Evolutionary conservation across 2,113 vertebrate species (phyloP).

Genomic region (Actenoides lindsayi): DNA sequence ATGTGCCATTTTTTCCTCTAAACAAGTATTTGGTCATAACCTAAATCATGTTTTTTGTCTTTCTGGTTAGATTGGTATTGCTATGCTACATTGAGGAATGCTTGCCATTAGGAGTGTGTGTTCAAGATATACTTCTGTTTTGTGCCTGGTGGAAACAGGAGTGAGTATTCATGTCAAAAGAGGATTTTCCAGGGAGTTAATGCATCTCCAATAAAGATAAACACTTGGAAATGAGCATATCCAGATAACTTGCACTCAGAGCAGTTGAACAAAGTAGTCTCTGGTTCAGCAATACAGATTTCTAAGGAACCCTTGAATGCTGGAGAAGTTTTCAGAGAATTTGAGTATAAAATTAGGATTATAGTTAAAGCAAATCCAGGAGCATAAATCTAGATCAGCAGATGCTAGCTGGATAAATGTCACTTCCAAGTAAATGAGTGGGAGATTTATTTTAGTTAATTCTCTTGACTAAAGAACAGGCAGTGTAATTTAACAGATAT

Average conservation of each 20-base stretch:
- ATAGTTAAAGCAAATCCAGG: neutral
- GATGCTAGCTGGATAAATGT: neutral
- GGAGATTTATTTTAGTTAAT: neutral
- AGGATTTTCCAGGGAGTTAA: neutral
- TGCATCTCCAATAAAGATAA: neutral
- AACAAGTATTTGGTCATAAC: neutral
- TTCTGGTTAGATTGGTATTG: neutral
- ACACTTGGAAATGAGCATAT: neutral
- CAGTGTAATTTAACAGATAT: neutral
- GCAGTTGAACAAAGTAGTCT: neutral
- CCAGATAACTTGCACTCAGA: neutral
- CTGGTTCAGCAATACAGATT: neutral
- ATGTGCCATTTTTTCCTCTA: neutral
- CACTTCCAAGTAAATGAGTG: neutral
- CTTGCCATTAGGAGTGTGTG: neutral
- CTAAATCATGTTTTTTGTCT: neutral
- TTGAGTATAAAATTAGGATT: neutral
- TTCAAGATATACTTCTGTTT: neutral
- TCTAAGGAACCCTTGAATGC: neutral
- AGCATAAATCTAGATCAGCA: neutral
- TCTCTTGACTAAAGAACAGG: neutral
- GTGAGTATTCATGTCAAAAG: neutral
- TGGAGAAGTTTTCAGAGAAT: neutral
- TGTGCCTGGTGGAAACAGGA: neutral
- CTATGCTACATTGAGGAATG: neutral